Percentiles rank a stretch among this genome's conserved stretches.
Conservation (phyloP, 2,113 vertebrate genomes). For the Tychaedon coryphoeus region DNA sequence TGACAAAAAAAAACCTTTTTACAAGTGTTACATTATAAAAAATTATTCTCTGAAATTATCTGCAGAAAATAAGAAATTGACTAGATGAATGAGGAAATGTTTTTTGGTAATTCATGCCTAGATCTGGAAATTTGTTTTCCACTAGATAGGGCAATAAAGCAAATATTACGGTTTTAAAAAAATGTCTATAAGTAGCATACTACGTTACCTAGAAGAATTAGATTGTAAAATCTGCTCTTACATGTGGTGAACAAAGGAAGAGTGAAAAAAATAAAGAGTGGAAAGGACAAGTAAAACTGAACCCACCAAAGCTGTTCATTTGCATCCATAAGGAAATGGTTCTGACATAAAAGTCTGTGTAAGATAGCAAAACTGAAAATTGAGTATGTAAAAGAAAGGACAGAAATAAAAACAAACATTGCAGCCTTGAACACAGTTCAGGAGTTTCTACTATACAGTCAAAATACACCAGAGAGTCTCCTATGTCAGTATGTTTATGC, state of each 20-base stretch:
- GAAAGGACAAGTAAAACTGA: neutral
- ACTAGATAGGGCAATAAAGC: neutral
- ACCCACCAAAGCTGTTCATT: neutral
- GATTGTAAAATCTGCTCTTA: neutral
- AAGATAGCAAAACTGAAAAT: neutral
- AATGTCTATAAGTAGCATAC: neutral
- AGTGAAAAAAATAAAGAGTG: neutral
- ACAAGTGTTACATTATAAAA: neutral
- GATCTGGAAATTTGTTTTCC: neutral
- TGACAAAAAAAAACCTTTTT: neutral
- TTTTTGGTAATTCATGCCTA: neutral
- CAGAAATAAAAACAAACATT: neutral
- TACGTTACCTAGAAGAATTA: neutral
- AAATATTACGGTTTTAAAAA: accelerated
- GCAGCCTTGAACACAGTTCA: neutral
- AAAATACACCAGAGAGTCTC: neutral
- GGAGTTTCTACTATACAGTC: neutral
- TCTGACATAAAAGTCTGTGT: neutral
- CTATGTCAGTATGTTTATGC: neutral
- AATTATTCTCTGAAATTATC: neutral
- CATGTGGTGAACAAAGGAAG: neutral
- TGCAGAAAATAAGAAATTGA: neutral
- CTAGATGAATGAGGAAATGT: neutral
- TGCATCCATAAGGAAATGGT: neutral
- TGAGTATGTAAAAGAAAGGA: neutral